Base-by-base conservation (phyloP, 2,888 invertebrate species). In the Lingula anatina region DNA sequence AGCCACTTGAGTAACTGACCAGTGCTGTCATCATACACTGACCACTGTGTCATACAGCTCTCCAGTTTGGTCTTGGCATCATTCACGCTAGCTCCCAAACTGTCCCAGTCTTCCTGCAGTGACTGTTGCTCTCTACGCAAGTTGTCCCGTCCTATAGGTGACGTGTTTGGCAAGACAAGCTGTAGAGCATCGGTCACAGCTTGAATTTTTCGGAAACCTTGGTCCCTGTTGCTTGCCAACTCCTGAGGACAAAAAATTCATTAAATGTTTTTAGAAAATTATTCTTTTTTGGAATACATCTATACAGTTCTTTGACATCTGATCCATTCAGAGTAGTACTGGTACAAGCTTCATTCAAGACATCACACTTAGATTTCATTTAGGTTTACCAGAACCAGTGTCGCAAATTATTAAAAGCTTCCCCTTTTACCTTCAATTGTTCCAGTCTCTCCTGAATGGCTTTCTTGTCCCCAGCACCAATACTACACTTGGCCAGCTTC, bases 31-130 rank as follows among this genome's bases (percentile, higher is more conserved):
- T 94, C 92, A 70, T 91, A 92, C 2, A 89, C 89, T n/a, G 87
- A 88, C 93, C 92, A 95, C 64, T 88, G 91, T 70, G 92, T 87
- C 49, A 92, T 82, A 75, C 89, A 90, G 0, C 86, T 84, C 75
- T 91, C 90, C 27, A 93, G 81, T 63, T 89, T 86, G 49, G 89
- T 83, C 47, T 64, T 60, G 1, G 62, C 60, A 27, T 87, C 87
- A 44, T 85, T 81, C 46, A 94, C 87, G 47, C 86, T 86, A 62
- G 88, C 89, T 46, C 88, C 86, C 0, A 93, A 79, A 71, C 83
- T 84, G 65, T 94, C 94, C 89, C 93, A 94, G 70, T 89, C 82
- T 70, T 91, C 90, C 64, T 90, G 83, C 18, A 90, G 82, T 21
- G 83, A 81, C 68, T 90, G 83, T 57, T 94, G 80, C 73, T 93